Percentiles rank a stretch among this genome's conserved stretches.
Evolutionary conservation across 2,797 vertebrate genomes (phyloP).

Genomic region (Xerus rutilus): DNA sequence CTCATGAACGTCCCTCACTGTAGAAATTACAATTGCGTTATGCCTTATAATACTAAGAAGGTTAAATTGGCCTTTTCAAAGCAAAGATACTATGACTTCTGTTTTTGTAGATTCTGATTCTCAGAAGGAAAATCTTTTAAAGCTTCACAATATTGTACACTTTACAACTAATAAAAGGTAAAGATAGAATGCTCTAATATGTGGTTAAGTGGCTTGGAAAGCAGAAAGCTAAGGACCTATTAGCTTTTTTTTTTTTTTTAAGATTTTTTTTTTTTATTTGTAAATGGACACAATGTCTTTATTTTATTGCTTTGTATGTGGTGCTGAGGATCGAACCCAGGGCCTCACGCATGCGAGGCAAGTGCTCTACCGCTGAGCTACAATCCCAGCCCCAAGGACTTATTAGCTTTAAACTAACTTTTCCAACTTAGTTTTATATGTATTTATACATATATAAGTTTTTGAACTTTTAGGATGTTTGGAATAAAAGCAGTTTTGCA

Average conservation of each 20-base stretch:
- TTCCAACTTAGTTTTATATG: background rate
- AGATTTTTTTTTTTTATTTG: no score
- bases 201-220: background rate
- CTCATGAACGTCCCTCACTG: background rate
- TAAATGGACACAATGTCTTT: no score
- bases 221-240: background rate
- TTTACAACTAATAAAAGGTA: background rate
- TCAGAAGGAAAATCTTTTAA: background rate
- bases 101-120: background rate
- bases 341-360: no score
- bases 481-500: background rate
- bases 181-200: background rate
- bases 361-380: no score
- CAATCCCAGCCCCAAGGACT: no score
- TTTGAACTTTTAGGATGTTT: conserved; percentile 47
- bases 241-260: no score
- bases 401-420: background rate
- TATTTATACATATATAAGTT: background rate
- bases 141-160: background rate
- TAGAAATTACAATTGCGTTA: background rate
- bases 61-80: background rate
- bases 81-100: conserved; percentile 12
- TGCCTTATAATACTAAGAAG: background rate
- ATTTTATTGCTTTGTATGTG: no score
- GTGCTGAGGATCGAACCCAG: no score